These are phyloP conservation scores for Amia ocellicauda DNA, from an alignment of 2,113 vertebrate species.

Conservation along the genomic window DNA sequence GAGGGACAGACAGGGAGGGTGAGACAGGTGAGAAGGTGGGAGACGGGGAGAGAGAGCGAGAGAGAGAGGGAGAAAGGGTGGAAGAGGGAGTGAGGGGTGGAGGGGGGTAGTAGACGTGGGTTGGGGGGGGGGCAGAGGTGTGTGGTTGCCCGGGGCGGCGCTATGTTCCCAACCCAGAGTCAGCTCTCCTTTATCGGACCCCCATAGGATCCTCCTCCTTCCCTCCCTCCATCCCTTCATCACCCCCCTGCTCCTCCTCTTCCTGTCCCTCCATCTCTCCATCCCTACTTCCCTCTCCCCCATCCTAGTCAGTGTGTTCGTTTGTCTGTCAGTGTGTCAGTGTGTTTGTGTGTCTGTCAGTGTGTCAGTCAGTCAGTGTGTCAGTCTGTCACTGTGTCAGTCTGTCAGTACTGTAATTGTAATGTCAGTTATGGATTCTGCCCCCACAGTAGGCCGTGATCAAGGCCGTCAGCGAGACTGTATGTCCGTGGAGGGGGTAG, in stretches of 20 bases:
- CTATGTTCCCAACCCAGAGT: conserved; percentile 16
- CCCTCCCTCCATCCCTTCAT: not conserved
- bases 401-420: conserved; percentile 1
- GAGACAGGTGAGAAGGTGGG: conserved; percentile 15
- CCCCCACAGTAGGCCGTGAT: conserved; percentile 67
- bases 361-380: conserved; percentile 5
- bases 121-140: conserved; percentile 31
- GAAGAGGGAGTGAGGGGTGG: conserved; percentile 17
- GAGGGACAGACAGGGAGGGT: conserved; percentile 10
- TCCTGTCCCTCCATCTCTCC: conserved; percentile 3
- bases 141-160: conserved; percentile 19
- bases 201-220: conserved; percentile 18
- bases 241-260: not conserved
- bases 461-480: conserved; percentile 53
- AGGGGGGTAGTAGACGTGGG: conserved; percentile 32
- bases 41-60: not conserved
- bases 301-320: conserved; percentile 10
- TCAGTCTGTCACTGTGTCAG: conserved; percentile 7
- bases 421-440: too few species aligned
- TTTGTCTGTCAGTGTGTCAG: conserved; percentile 1
- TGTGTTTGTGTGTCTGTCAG: conserved; percentile 8
- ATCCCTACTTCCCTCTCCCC: conserved; percentile 11
- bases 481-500: conserved; percentile 42
- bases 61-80: conserved; percentile 11
- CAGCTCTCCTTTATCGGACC: conserved; percentile 19